Evolutionary conservation across 2,888 invertebrate species (phyloP), one percentile per base, ranked within the genome.

Genomic region (Torymus texanus): DNA sequence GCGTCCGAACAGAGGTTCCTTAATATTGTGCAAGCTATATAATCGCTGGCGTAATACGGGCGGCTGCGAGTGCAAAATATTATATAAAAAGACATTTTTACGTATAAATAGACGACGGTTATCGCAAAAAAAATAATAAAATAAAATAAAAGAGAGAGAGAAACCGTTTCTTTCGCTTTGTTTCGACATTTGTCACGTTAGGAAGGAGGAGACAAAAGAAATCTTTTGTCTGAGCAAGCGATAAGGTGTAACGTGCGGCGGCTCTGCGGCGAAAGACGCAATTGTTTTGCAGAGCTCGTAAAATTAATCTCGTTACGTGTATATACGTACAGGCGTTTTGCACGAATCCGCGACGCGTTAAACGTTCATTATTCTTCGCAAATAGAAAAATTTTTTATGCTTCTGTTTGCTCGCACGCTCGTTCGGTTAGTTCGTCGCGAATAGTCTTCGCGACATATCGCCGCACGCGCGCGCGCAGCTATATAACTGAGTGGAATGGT

Each of bases 181-280:
- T 78, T 78, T 78, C 67, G 51, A 68, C 41, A 68, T 78, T 56
- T 68, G 73, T 78, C 78, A 78, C 78, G 78, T 78, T 72, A 72
- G 14, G 66, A 18, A 8, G 18, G n/a, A 29, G 24, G 58, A 74
- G 55, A 74, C 78, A 78, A 78, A 78, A 78, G 78, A 74, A 73
- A 68, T 78, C 73, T 73, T 74, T 74, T 63, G 78, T 78, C 78
- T 24, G 18, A 61, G 24, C 4, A 14, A 53, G 56, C 73, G 78
- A 78, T 78, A 78, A 78, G 78, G 50, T 56, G 55, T 61, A 62
- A 76, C 21, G 21, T 21, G 21, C 21, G 21, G 21, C 21, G 21
- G 21, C 10, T 5, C 41, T 41, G 8, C 41, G 65, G 58, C 16
- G 18, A 24, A 51, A 68, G 68, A 56, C 78, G 73, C 63, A 68